Conservation (phyloP, 2,113 vertebrate genomes). For the Brachionichthys hirsutus region DNA sequence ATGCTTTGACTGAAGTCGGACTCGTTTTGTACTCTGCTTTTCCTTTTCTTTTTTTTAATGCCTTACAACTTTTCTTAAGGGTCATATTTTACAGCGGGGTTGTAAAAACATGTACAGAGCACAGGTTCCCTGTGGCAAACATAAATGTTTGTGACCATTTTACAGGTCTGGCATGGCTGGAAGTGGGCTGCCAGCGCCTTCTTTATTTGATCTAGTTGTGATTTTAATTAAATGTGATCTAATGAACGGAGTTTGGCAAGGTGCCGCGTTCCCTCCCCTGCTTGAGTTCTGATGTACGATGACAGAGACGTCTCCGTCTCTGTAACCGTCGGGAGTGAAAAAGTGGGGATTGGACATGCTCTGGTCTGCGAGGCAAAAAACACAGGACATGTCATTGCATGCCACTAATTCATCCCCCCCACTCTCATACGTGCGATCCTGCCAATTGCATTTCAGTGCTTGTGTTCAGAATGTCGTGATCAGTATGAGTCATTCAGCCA, state of each 20-base stretch:
- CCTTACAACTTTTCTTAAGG: conserved; percentile 31
- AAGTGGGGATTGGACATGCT: conserved; percentile 33
- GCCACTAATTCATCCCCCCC: conserved; percentile 48
- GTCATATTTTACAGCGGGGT: conserved; percentile 31
- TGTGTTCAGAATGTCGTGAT: conserved; percentile 44
- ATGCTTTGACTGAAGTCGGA: conserved; percentile 31
- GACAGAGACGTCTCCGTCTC: conserved; percentile 55
- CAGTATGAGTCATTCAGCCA: conserved; percentile 62
- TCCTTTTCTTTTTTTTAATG: conserved; percentile 4
- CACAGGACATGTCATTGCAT: conserved; percentile 58
- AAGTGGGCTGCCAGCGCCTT: conserved; percentile 54
- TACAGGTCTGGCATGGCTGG: conserved; percentile 32
- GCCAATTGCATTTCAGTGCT: conserved; percentile 55
- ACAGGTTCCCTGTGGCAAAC: conserved; percentile 31
- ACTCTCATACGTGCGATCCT: conserved; percentile 57
- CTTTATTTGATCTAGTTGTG: conserved; percentile 40
- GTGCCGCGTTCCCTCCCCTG: conserved; percentile 24
- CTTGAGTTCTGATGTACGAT: conserved; percentile 55
- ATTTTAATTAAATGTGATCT: conserved; percentile 67
- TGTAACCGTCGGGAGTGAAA: conserved; percentile 21
- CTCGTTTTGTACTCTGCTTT: not conserved
- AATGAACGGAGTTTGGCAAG: conserved; percentile 43
- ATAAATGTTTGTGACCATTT: conserved; percentile 47
- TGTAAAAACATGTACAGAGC: conserved; percentile 29
- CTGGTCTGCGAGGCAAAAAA: conserved; percentile 41